Evolutionary conservation across 1,140 invertebrate species (phyloP), one percentile per base, ranked within the genome.

Genomic region (Acyrthosiphon pisum): DNA sequence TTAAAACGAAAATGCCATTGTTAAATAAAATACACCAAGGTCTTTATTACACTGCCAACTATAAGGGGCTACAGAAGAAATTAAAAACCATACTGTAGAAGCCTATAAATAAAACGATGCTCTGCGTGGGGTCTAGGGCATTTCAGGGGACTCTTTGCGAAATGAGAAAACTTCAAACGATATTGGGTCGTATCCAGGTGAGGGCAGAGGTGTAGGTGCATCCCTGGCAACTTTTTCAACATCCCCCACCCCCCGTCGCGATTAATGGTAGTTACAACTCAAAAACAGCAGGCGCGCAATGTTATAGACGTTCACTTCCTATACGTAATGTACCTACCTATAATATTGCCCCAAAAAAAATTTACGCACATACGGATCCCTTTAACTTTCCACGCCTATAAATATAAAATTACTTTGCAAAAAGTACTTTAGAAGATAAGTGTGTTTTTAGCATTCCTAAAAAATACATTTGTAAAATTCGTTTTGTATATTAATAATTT

Each of bases 121-220:
- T 84, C 91, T 44, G 35, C 48, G 76, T 37, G 68, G 37, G 90
- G 60, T n/a, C 68, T 41, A 26, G 23, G 44, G 41, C 46, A 84
- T 81, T 92, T 84, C 22, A 92, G 91, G 41, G 91, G n/a, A 93
- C 91, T 93, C 81, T 93, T 93, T 93, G 37, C 91, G 35, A 93
- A 93, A 93, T 93, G 81, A 93, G 91, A 93, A 93, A 93, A 93
- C 91, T 93, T 93, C 91, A 93, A 93, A 93, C 91, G 81, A 93
- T 93, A 93, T 93, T 56, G 91, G 91, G 81, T 83, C 48, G 83
- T 76, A 81, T 83, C 46, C 91, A 92, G 60, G 68, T 81, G 46
- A 81, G 46, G 44, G 76, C 46, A 26, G 90, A 92, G 46, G n/a
- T 48, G 76, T 50, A 92, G 46, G 76, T 92, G 76, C 11, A 84